Base-by-base conservation (phyloP, 2,113 vertebrate species). In the Felis chaus region DNA sequence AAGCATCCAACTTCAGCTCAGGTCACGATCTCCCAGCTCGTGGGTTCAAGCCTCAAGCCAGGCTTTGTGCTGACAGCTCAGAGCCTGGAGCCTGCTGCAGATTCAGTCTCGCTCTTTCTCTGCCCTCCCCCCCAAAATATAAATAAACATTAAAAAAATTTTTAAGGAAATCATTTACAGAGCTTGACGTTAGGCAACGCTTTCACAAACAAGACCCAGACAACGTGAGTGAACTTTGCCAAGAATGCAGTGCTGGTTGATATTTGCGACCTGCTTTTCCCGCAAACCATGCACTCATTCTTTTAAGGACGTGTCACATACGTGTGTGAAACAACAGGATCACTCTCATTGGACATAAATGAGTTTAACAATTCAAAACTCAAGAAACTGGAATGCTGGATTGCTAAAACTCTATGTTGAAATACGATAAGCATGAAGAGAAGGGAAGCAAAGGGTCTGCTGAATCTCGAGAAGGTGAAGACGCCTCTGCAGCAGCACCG, bases 221-320 rank as follows among this genome's bases (percentile, higher is more conserved):
- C 12, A 63, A 41, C 11, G 5, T 33, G 41, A 10, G 14, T 3
- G 93, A 83, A 91, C 10, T 68, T 84, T 78, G 78, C 33, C 93
- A 84, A 92, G 63, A 80, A 23, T 4, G 18, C 13, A 57, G 39
- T 81, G 57, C 61, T 41, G 92, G 15, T 19, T 57, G 55, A 7
- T 57, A 57, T 21, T 57, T 57, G 55, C 5, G 19, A 7, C 16
- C 39, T 93, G 63, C 36, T 95, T 81, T 76, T 19, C 85, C 61
- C 8, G 23, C 33, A 89, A 8, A 8, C 65, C 33, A 27, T 2
- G 19, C 19, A 57, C 99, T 99, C 98, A 41, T 5, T 41, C 39
- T 5, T 18, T 36, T 39, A 45, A 87, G 66, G 55, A n/a, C 23
- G 83, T 65, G 33, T 68, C 41, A 23, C 15, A 13, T 48, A n/a